Base-by-base conservation (phyloP, 92 coral and sea anemone genomes). In the Blastomussa wellsi region DNA sequence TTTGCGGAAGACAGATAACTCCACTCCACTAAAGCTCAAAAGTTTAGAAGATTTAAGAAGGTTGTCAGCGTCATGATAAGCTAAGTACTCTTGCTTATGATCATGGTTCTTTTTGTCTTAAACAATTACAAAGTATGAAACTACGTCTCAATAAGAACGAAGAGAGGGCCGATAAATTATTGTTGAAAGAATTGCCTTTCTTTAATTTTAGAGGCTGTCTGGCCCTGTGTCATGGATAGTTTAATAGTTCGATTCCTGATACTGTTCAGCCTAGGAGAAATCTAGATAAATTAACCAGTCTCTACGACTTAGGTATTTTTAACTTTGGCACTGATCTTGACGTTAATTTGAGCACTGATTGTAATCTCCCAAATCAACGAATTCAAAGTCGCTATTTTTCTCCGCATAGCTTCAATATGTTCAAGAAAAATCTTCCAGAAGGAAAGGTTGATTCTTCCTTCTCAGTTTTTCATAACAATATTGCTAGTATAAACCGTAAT, bases 261-360 rank as follows among this genome's bases (percentile, higher is more conserved):
- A 70, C 53, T 10, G 53, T 51, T 49, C 22, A 70, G 82, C 82
- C 88, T 33, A 38, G 80, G n/a, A n/a, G n/a, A n/a, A n/a, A n/a
- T n/a, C n/a, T n/a, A n/a, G n/a, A n/a, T n/a, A n/a, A n/a, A n/a
- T n/a, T n/a, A n/a, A n/a, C n/a, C 42, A 84, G 88, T 72, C 29
- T 29, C 53, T 84, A 74, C 13, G 62, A 84, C 42, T 75, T 60
- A 84, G 88, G 76, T 84, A 75, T 84, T 73, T 84, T 76, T 64
- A 57, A 62, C 39, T 82, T 84, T 14, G 76, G 55, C 66, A 55
- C 81, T 73, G 37, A 60, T 64, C 36, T 59, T 72, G 83, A 78
- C 33, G 13, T 70, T 13, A 16, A 78, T 78, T 78, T 78, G 82
- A 78, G 32, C 14, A 36, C 82, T 35, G 82, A 78, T 8, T 57